A percentile compares a stretch with the other conserved stretches of the same genome.
These are phyloP conservation scores for Brachyptera risi DNA, from an alignment of 2,888 invertebrate species.

Conservation along the genomic window DNA sequence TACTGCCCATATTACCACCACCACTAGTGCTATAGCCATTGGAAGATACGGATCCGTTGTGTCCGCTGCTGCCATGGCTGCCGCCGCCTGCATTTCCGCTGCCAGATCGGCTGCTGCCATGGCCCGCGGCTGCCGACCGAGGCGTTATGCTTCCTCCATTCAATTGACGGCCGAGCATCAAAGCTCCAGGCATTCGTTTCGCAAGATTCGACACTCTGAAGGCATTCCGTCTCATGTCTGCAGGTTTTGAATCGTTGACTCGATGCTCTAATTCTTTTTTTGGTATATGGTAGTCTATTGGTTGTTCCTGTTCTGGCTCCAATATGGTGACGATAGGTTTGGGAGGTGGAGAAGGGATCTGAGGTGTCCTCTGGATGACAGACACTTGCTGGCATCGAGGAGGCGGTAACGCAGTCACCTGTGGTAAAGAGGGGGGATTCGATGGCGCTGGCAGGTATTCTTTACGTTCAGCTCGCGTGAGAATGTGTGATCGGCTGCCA, in stretches of 20 bases:
- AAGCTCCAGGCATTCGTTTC: slow-evolving; percentile 39
- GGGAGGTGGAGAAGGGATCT: slow-evolving; percentile 36
- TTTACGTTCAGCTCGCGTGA: slow-evolving; percentile 78
- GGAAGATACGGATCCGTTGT: slow-evolving; percentile 30
- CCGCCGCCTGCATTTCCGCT: slow-evolving; percentile 55
- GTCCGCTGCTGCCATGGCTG: slow-evolving; percentile 34
- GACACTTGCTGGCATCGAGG: slow-evolving; percentile 54
- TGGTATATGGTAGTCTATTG: slow-evolving; percentile 84
- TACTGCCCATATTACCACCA: slow-evolving; percentile 52
- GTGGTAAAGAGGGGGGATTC: slow-evolving; percentile 25
- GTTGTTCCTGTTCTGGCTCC: slow-evolving; percentile 78
- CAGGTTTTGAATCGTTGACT: slow-evolving; percentile 31
- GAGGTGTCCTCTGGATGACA: slow-evolving; percentile 77
- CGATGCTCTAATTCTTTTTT: slow-evolving; percentile 51
- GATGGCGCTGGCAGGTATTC: slow-evolving; percentile 58
- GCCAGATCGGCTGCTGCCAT: slow-evolving; percentile 50
- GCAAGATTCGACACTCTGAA: slow-evolving; percentile 38
- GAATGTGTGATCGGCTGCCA: slow-evolving; percentile 55
- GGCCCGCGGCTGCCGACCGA: slow-evolving; percentile 42
- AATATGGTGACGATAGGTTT: slow-evolving; percentile 43
- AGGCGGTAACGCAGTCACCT: slow-evolving; percentile 37
- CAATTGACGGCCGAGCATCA: slow-evolving; percentile 20
- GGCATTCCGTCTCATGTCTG: slow-evolving; percentile 4
- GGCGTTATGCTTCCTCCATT: slow-evolving; percentile 22
- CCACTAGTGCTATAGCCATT: slow-evolving; percentile 45